Evolutionary conservation across 2,113 vertebrate species (phyloP), one percentile per base, ranked within the genome.

Genomic region (Aegithalos caudatus): DNA sequence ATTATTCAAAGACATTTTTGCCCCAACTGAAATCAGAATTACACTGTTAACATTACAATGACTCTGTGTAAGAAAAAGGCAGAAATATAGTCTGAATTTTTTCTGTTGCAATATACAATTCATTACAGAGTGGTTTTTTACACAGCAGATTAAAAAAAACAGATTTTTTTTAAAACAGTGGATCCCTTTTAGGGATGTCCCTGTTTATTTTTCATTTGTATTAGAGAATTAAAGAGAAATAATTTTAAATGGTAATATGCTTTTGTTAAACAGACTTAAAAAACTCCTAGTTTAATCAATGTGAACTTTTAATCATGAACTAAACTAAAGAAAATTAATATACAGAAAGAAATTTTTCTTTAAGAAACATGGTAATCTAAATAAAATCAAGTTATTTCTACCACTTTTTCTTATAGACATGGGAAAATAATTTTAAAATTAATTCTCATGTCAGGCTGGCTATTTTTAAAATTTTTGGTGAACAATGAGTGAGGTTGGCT

Each of bases 91-190:
- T 20, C 12, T 47, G 21, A 12, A 9, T 24, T 60, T 78, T 72
- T 66, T 67, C 23, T 95, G 27, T 45, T 64, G 31, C 20, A 31
- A 14, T 44, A 29, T 1, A 1, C 7, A 60, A 35, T 42, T 74
- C 24, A 1, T 54, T 44, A 54, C 4, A 44, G 29, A 54, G n/a
- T n/a, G 4, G 10, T 1, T 4, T 72, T 88, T 81, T 82, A 24
- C 21, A 45, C 1, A 31, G 20, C 33, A 6, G 27, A 14, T 38
- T 4, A 45, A 45, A 45, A n/a, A 83, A 17, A 0, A 0, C 14
- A 21, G 21, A 5, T 44, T 44, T 33, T 62, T 76, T 58, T 51
- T 7, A 4, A 69, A 80, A 57, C 7, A 56, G 23, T 42, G 15
- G 7, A 77, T 12, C 2, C 2, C 4, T 44, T 54, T 66, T 35